phyloP scores from a whole-genome alignment of 1,140 invertebrate species.

The Monochamus saltuarius region DNA sequence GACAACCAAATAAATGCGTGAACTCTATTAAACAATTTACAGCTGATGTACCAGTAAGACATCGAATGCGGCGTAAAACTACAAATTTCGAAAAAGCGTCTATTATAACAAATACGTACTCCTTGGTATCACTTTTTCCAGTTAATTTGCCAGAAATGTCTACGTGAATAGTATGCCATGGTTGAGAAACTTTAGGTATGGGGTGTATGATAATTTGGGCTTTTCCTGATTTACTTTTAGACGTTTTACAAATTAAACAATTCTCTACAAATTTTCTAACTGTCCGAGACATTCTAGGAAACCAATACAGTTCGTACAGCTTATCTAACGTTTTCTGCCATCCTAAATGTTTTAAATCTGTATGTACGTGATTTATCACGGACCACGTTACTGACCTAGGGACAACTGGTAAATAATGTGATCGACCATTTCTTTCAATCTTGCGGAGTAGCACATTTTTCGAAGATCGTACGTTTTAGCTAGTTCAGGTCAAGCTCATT shows the following conservation, averaged over 20 bases:
- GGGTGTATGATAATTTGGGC: conserved; percentile 5
- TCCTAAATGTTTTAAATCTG: conserved; percentile 39
- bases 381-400: conserved; percentile 35
- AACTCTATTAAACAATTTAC: conserved; percentile 9
- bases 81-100: no score
- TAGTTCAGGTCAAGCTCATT: conserved; percentile 4
- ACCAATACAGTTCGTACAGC: conserved; percentile 42
- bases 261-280: conserved; percentile 40
- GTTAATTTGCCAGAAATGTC: no score
- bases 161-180: conserved; percentile 20
- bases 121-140: no score
- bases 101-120: no score
- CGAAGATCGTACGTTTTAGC: conserved; percentile 10
- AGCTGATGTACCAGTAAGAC: no score
- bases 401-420: conserved; percentile 29
- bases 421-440: conserved; percentile 31
- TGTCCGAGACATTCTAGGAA: conserved; percentile 40
- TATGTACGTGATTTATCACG: conserved; percentile 33
- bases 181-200: conserved; percentile 15
- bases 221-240: conserved; percentile 23
- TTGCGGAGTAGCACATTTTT: conserved; percentile 4
- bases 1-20: conserved; percentile 5
- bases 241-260: conserved; percentile 39
- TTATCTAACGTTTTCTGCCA: conserved; percentile 46
- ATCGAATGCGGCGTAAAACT: no score